These are phyloP conservation scores for Lagocephalus sceleratus DNA, from an alignment of 2,797 vertebrate genomes.

Conservation along the genomic window DNA sequence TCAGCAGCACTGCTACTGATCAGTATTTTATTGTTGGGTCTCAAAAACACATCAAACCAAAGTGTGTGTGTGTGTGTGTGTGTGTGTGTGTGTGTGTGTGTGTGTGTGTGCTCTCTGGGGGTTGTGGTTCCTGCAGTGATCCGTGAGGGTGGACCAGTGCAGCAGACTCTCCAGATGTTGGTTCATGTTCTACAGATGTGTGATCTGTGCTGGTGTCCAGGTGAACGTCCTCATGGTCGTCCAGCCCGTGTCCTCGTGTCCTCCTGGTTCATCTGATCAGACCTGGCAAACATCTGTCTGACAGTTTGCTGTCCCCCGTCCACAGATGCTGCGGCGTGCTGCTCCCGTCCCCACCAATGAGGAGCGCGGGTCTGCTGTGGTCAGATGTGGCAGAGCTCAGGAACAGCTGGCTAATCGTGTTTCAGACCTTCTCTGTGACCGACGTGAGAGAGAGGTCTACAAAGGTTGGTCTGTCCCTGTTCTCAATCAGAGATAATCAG, in stretches of 20 bases:
- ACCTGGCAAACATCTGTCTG: conserved; percentile 73
- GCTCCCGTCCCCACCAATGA: conserved; percentile 74
- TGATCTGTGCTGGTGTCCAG: conserved; percentile 18
- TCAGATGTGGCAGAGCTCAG: conserved; percentile 74
- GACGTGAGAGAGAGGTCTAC: conserved; percentile 73
- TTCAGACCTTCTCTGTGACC: conserved; percentile 77
- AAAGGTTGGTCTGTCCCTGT: conserved; percentile 77
- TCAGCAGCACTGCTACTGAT: no score
- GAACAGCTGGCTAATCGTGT: conserved; percentile 79
- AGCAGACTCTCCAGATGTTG: conserved; percentile 29
- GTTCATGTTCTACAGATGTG: no score
- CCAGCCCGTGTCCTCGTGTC: conserved; percentile 50
- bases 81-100: no score
- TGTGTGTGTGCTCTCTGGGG: no score
- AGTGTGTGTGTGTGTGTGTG: no score
- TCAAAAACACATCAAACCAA: no score
- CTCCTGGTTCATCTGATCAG: conserved; percentile 69
- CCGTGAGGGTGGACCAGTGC: no score
- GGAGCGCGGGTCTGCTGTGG: conserved; percentile 73
- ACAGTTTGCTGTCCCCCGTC: conserved; percentile 71
- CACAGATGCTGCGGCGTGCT: conserved; percentile 60
- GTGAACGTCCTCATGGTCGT: no score
- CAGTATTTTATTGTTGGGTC: no score
- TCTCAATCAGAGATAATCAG: conserved; percentile 79
- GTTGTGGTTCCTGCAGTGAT: no score